Base-by-base conservation (phyloP, 2,888 invertebrate species). In the Spodoptera littoralis region DNA sequence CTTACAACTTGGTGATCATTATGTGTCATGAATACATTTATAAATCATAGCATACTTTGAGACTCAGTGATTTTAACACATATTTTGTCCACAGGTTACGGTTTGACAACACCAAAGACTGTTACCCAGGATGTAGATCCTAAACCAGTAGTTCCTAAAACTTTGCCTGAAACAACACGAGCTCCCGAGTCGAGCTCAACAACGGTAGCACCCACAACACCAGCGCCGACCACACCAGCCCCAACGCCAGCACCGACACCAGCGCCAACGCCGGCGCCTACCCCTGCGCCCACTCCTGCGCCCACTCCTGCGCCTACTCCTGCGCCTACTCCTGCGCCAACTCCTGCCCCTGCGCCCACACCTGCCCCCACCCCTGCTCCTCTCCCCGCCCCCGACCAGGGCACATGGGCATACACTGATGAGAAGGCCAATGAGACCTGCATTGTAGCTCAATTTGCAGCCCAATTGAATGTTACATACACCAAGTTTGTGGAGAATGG, bases 371-470 rank as follows among this genome's bases (percentile, higher is more conserved):
- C 84, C 0, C 85, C 90, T 0, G 79, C 67, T 0, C 90, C 90
- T 0, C 48, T 86, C 0, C 87, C 90, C 0, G 65, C 89, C 0
- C 90, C 93, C 1, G 82, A 87, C 11, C 87, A 87, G 67, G 92
- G 92, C 51, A 83, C 69, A 9, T 94, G 93, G 93, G 48, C 61
- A 0, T 88, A 68, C 63, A 73, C 76, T 0, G 89, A 93, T 47
- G 58, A 70, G 11, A 81, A 70, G 41, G 75, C 43, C 41, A 96
- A 96, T 79, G 84, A 92, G 0, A 95, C 96, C 6, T 97, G 97
- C 81, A 95, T 97, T 30, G 83, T 96, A 53, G 87, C 96, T 8
- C 92, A 96, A 87, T 96, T 97, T 93, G 96, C 97, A 0, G 95
- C 96, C 5, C 95, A 96, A 82, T 88, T 97, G 60, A 96, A 96